These are phyloP conservation scores for Xyrauchen texanus DNA, from an alignment of 2,113 vertebrate genomes.

Conservation along the genomic window DNA sequence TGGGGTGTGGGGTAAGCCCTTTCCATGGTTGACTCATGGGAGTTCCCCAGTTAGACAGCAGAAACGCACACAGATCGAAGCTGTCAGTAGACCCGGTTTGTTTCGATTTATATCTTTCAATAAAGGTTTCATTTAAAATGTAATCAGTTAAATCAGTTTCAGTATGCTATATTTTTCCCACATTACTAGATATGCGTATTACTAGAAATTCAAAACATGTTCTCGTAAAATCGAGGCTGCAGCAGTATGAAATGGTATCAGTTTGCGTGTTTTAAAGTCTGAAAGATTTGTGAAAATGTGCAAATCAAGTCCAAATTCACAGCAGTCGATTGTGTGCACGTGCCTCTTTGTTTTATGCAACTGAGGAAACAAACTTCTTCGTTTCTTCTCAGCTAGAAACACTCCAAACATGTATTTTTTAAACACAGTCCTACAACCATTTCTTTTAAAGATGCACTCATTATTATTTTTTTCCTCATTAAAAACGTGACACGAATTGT, in stretches of 20 bases:
- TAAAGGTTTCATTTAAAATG: background rate
- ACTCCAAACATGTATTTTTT: too few species aligned
- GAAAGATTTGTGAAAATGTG: too few species aligned
- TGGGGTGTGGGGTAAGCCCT: slow-evolving; percentile 64
- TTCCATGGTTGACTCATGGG: slow-evolving; percentile 61
- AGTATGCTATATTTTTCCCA: background rate
- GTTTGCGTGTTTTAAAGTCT: too few species aligned
- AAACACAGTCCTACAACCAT: too few species aligned
- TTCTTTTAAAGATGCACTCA: too few species aligned
- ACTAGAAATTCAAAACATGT: background rate
- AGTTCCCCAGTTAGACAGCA: slow-evolving; percentile 51
- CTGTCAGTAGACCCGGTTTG: background rate
- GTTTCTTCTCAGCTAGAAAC: too few species aligned
- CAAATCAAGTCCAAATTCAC: too few species aligned
- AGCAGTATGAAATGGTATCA: background rate
- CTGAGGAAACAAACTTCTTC: too few species aligned
- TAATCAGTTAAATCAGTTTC: background rate
- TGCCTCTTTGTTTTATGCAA: too few species aligned
- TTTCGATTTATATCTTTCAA: background rate
- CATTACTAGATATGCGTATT: background rate
- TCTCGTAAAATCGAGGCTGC: slow-evolving; percentile 2
- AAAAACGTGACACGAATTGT: too few species aligned
- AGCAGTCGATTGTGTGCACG: too few species aligned
- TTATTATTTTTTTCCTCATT: too few species aligned
- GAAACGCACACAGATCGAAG: background rate